phyloP scores from a whole-genome alignment of 2,113 vertebrate genomes.

The Dissostichus mawsoni region DNA sequence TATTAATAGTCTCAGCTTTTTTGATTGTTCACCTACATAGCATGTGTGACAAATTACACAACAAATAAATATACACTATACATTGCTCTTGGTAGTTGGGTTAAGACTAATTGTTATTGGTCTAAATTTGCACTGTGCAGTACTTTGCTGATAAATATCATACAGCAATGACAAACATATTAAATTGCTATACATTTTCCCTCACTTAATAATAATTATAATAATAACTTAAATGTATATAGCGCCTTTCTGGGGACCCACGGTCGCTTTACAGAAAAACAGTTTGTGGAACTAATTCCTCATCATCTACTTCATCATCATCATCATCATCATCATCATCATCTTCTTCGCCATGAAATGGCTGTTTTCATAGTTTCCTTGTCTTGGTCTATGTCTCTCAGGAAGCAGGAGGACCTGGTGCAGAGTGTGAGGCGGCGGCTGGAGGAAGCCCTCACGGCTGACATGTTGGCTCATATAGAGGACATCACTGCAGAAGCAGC shows the following conservation, averaged over 20 bases:
- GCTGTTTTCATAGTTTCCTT: background rate
- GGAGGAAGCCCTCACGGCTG: conserved; percentile 96
- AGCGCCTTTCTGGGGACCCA: too few species aligned
- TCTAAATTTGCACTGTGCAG: too few species aligned
- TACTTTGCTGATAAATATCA: too few species aligned
- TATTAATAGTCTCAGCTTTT: background rate
- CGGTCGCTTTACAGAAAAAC: too few species aligned
- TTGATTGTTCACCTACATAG: background rate
- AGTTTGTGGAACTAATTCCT: background rate
- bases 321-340: too few species aligned
- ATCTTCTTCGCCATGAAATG: background rate
- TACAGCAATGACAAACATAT: too few species aligned
- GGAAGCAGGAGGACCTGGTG: conserved; percentile 97
- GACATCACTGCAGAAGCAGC: conserved; percentile 83
- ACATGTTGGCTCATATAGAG: conserved; percentile 95
- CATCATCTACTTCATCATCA: background rate
- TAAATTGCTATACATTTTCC: background rate
- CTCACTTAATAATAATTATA: too few species aligned
- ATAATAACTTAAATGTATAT: too few species aligned
- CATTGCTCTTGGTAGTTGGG: background rate
- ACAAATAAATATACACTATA: background rate
- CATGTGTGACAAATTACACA: background rate
- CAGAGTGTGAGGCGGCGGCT: conserved; percentile 94
- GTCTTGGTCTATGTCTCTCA: conserved; percentile 58
- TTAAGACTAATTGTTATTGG: too few species aligned